These are phyloP conservation scores for Dolichoris vasculosae DNA, from an alignment of 1,140 invertebrate species.

Conservation along the genomic window DNA sequence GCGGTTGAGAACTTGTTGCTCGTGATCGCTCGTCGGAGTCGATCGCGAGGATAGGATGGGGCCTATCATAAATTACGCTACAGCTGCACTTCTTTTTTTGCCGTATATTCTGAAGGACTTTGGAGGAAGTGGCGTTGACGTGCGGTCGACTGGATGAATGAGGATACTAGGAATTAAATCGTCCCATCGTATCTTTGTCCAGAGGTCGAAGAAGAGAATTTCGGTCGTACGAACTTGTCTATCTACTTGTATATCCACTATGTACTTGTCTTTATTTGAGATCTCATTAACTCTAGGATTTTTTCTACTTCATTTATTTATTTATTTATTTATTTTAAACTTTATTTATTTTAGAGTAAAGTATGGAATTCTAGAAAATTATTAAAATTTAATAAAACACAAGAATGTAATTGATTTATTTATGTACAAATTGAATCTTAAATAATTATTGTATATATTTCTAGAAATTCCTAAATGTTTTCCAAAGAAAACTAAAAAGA, in stretches of 20 bases:
- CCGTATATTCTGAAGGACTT: background rate
- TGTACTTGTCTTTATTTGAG: background rate
- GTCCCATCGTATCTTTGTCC: background rate
- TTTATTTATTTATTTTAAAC: no score
- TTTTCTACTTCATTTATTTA: no score
- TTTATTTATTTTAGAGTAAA: no score
- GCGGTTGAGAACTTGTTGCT: constrained; percentile 55
- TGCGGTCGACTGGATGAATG: background rate
- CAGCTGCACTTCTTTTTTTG: background rate
- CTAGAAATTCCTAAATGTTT: no score
- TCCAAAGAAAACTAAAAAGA: no score
- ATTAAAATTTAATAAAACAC: no score
- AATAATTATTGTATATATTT: no score
- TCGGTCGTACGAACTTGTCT: background rate
- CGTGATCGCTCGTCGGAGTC: background rate
- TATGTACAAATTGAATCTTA: no score
- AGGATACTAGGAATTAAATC: background rate
- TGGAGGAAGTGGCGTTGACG: background rate
- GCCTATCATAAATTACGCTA: background rate
- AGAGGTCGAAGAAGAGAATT: background rate
- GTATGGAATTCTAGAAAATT: no score
- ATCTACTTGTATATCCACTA: no score
- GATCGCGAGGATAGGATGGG: background rate
- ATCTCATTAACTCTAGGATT: background rate
- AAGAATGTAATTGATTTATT: no score